Base-by-base conservation (phyloP, 1,140 invertebrate genomes). In the Ceratina japonica region DNA sequence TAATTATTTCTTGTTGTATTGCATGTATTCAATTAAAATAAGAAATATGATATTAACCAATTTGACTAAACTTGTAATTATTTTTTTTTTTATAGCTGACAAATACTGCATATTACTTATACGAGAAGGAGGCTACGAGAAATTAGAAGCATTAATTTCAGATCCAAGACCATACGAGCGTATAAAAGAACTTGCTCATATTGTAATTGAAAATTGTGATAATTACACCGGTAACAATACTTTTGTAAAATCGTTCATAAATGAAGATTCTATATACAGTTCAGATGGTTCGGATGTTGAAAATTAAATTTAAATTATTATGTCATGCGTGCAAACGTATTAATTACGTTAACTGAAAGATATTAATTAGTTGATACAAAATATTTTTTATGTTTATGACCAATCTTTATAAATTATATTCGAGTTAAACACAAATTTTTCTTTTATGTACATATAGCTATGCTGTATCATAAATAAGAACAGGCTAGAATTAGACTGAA, bases 51-150 rank as follows among this genome's bases (percentile, higher is more conserved):
- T n/a, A n/a, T n/a, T n/a, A 49, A n/a, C 3, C 59, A 24, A 15
- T 76, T 72, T 37, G 54, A 58, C 13, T 78, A 37, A 65, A 75
- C 61, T 10, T 56, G 49, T 69, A 31, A 56, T 56, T 69, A 56
- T 58, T 73, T 49, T 5, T 73, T 79, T 3, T 44, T 44, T 87
- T 87, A 75, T 75, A 94, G 96, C 97, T 52, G 95, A 96, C 20
- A 99, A 98, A 92, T 99, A 99, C 91, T 99, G 98, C 91, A 93
- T 93, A 69, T 93, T 99, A 83, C 94, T 99, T 15, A 95, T 96
- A 84, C 93, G 95, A 64, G 98, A 99, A 93, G 96, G 96, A 70
- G 98, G 98, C 1, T 88, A 98, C 58, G 91, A 94, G 59, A 92
- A 98, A 49, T 91, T 99, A 4, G 92, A 95, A 66, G 93, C 95